phyloP scores from a whole-genome alignment of 2,888 invertebrate species.

The Catocala fraxini region DNA sequence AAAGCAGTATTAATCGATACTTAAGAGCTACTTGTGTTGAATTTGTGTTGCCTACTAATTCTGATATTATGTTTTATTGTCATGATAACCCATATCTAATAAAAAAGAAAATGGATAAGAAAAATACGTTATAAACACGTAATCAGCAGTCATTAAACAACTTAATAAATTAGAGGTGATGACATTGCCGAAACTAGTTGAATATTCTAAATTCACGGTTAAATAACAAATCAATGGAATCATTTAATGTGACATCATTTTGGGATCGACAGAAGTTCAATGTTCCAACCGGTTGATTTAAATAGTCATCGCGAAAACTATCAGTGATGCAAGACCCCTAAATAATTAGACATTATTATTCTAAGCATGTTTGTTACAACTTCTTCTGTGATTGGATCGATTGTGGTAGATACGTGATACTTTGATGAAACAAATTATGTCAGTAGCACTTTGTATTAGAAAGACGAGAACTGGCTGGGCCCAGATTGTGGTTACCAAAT shows the following conservation, averaged over 20 bases:
- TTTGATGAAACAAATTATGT: not conserved
- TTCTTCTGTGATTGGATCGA: not conserved
- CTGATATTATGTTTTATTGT: no score
- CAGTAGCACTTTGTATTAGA: not conserved
- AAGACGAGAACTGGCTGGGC: no score
- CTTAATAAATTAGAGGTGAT: constrained; percentile 10
- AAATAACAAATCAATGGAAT: constrained; percentile 25
- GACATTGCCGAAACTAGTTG: constrained; percentile 41
- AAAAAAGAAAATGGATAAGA: no score
- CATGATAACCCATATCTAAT: no score
- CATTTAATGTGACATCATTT: constrained; percentile 43
- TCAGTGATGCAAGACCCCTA: constrained; percentile 28
- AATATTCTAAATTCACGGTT: constrained; percentile 13
- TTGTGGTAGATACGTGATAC: not conserved
- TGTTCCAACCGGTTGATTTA: constrained; percentile 23
- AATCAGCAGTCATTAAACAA: not conserved
- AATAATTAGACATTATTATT: constrained; percentile 29
- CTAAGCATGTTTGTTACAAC: constrained; percentile 18
- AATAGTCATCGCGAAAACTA: constrained; percentile 29
- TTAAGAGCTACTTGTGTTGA: no score
- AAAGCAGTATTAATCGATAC: no score
- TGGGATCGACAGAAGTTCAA: constrained; percentile 38
- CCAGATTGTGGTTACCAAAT: no score
- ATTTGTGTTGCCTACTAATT: no score
- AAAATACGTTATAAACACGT: not conserved